Percentiles rank a stretch among this genome's conserved stretches.
Evolutionary conservation across 2,888 invertebrate genomes (phyloP).

Genomic region (Tetrapedia diversipes): DNA sequence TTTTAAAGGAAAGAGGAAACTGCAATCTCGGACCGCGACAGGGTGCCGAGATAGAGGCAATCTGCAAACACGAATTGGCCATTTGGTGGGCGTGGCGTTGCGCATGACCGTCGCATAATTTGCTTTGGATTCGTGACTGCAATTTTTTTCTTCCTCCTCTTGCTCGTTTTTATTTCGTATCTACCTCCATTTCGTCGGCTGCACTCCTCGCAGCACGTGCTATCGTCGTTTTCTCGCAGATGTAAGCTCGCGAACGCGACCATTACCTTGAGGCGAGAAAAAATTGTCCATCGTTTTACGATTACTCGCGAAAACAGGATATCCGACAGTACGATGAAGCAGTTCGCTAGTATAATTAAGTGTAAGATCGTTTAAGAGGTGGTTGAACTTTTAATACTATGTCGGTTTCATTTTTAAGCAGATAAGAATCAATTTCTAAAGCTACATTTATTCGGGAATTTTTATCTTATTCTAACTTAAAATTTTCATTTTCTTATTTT

Average conservation of each 20-base stretch:
- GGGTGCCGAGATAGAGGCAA: slow-evolving; percentile 81
- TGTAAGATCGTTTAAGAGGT: too few species aligned
- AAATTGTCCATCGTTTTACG: too few species aligned
- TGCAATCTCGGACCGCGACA: slow-evolving; percentile 77
- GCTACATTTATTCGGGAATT: too few species aligned
- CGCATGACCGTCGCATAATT: slow-evolving; percentile 74
- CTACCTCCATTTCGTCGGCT: slow-evolving; percentile 56
- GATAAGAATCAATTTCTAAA: too few species aligned
- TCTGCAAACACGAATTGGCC: slow-evolving; percentile 82
- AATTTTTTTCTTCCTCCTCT: slow-evolving; percentile 62
- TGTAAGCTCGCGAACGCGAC: slow-evolving; percentile 14
- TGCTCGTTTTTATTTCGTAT: too few species aligned
- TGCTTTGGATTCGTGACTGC: slow-evolving; percentile 69
- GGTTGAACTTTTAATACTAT: too few species aligned
- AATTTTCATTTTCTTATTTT: too few species aligned
- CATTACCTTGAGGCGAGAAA: not conserved
- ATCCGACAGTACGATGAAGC: too few species aligned
- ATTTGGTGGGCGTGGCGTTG: slow-evolving; percentile 79
- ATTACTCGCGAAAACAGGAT: too few species aligned
- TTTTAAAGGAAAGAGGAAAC: slow-evolving; percentile 78
- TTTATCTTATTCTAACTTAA: too few species aligned
- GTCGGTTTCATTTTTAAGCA: too few species aligned
- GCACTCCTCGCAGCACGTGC: slow-evolving; percentile 38
- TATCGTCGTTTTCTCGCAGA: slow-evolving; percentile 26
- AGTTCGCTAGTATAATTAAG: too few species aligned